Percentiles rank a stretch among this genome's conserved stretches.
Evolutionary conservation across 2,797 vertebrate genomes (phyloP).

Genomic region (Podarcis lilfordi): DNA sequence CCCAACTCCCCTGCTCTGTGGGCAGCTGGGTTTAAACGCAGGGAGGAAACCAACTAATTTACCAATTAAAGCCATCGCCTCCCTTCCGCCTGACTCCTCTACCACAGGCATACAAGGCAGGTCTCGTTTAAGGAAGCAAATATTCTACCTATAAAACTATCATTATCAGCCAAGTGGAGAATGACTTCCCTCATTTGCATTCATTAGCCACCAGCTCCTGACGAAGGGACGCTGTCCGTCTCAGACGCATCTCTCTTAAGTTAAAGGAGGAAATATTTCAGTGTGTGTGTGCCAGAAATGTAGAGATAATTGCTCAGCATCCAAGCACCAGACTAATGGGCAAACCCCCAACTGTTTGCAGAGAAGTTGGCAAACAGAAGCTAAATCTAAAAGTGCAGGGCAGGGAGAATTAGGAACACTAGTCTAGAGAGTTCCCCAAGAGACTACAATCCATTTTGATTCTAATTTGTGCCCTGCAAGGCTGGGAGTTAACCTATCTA

Average conservation of each 20-base stretch:
- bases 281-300: background rate
- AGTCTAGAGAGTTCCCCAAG: background rate
- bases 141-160: constrained; percentile 22
- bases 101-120: background rate
- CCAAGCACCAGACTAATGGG: background rate
- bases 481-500: background rate
- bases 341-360: constrained; percentile 16
- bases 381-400: constrained; percentile 9
- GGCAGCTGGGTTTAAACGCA: constrained; percentile 16
- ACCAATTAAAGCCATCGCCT: constrained; percentile 26
- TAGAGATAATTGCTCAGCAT: constrained; percentile 7
- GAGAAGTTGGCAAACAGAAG: constrained; percentile 27
- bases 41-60: background rate
- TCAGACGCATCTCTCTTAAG: constrained; percentile 45
- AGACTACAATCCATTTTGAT: constrained; percentile 12
- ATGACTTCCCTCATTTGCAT: constrained; percentile 36
- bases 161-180: constrained; percentile 31
- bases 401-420: constrained; percentile 26
- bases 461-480: background rate
- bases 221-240: constrained; percentile 35
- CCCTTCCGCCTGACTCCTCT: constrained; percentile 23
- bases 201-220: constrained; percentile 53
- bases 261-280: constrained; percentile 26
- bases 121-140: constrained; percentile 36
- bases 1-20: constrained; percentile 4